Conservation (phyloP, 1,140 invertebrate genomes). For the Trichomalopsis sarcophagae region DNA sequence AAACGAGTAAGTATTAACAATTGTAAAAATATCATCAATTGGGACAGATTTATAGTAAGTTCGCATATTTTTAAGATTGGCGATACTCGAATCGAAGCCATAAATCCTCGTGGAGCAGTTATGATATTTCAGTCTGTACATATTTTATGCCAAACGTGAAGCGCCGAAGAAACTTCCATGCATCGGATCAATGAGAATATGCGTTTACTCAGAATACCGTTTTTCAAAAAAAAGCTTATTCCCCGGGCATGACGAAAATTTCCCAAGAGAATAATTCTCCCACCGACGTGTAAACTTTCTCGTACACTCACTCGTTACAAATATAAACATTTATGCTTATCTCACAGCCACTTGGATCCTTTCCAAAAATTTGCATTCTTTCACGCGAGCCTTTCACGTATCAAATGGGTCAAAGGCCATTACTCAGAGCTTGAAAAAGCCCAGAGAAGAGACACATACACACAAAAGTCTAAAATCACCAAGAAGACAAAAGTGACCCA, state of each 20-base stretch:
- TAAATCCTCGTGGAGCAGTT: neutral
- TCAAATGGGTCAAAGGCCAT: neutral
- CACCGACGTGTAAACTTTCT: neutral
- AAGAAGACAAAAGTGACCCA: neutral
- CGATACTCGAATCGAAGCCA: neutral
- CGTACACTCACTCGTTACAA: neutral
- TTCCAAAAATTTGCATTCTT: constrained; percentile 9
- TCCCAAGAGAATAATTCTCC: neutral
- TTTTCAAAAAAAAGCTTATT: too few relatives aligned
- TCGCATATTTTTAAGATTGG: neutral
- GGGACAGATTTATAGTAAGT: neutral
- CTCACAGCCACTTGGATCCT: neutral
- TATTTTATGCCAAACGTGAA: neutral
- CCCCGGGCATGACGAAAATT: too few relatives aligned
- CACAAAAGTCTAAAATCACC: neutral
- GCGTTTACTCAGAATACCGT: neutral
- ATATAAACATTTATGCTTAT: neutral
- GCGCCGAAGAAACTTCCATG: neutral
- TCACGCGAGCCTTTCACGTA: neutral
- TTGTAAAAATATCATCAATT: neutral
- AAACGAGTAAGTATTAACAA: neutral
- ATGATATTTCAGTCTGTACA: neutral
- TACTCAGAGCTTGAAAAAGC: neutral
- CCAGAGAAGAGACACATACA: neutral
- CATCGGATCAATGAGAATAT: neutral